These are phyloP conservation scores for Gasterosteus nipponicus DNA, from an alignment of 2,113 vertebrate genomes.

Conservation along the genomic window DNA sequence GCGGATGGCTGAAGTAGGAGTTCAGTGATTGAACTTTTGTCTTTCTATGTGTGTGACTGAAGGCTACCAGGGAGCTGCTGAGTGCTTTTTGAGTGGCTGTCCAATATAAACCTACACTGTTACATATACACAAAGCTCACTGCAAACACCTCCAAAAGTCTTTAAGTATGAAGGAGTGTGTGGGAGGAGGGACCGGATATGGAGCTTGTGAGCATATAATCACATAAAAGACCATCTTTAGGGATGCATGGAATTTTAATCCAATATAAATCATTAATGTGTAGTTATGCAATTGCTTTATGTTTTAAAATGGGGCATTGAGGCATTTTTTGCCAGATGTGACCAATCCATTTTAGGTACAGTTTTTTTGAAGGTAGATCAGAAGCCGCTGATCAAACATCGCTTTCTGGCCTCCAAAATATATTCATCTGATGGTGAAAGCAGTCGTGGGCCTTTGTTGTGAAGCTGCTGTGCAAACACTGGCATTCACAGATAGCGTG, in stretches of 20 bases:
- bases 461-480: not conserved
- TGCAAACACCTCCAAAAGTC: not conserved
- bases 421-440: not conserved
- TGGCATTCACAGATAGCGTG: not conserved
- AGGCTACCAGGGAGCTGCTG: conserved; percentile 37
- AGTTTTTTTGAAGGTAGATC: not conserved
- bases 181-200: not conserved
- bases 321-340: not conserved
- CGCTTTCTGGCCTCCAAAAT: not conserved
- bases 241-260: not conserved
- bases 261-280: not conserved
- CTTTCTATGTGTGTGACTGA: conserved; percentile 38
- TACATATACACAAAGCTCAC: conserved; percentile 3
- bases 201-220: conserved; percentile 5
- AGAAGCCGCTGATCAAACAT: too few relatives aligned
- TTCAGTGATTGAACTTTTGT: conserved; percentile 46
- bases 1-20: conserved; percentile 39
- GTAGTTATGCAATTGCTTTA: not conserved
- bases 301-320: not conserved
- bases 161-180: not conserved
- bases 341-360: not conserved
- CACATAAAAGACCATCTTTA: not conserved
- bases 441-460: not conserved
- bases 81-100: conserved; percentile 48
- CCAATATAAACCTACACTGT: conserved; percentile 33